Percentiles rank a stretch among this genome's conserved stretches.
phyloP scores from a whole-genome alignment of 2,888 invertebrate genomes.

The Ditula angustiorana region DNA sequence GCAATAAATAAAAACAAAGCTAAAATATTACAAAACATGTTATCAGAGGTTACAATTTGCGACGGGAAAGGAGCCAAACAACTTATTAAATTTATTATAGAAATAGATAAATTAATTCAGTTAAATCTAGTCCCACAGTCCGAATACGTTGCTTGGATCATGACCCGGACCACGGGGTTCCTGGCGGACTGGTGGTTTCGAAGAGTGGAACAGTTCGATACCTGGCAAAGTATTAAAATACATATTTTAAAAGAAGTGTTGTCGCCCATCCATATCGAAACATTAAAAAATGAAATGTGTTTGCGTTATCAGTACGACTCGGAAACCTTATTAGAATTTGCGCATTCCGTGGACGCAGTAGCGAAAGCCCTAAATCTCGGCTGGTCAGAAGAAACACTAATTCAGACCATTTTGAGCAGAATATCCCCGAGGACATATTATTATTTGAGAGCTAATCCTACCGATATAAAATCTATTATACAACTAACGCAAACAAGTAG shows the following conservation, averaged over 20 bases:
- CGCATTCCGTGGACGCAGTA: neutral
- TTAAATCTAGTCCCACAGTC: neutral
- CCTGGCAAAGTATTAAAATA: neutral
- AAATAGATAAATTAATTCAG: conserved; percentile 1
- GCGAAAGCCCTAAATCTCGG: neutral
- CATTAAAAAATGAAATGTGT: conserved; percentile 11
- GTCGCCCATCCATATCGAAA: neutral
- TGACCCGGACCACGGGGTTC: neutral
- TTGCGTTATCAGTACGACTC: conserved; percentile 10
- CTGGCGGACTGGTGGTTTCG: conserved; percentile 16
- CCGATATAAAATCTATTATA: neutral
- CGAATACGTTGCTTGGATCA: neutral
- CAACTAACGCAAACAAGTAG: conserved; percentile 22
- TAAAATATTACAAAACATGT: no score
- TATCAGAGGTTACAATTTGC: neutral
- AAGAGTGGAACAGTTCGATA: neutral
- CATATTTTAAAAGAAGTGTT: neutral
- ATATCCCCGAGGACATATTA: conserved; percentile 8
- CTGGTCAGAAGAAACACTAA: neutral
- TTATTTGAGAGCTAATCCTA: conserved; percentile 9
- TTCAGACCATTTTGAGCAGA: conserved; percentile 5
- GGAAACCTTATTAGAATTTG: conserved; percentile 5
- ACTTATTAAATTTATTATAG: neutral
- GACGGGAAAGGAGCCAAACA: neutral
- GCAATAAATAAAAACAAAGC: neutral